Evolutionary conservation across 2,888 invertebrate genomes (phyloP).

Genomic region (Pristionchus maxplancki): DNA sequence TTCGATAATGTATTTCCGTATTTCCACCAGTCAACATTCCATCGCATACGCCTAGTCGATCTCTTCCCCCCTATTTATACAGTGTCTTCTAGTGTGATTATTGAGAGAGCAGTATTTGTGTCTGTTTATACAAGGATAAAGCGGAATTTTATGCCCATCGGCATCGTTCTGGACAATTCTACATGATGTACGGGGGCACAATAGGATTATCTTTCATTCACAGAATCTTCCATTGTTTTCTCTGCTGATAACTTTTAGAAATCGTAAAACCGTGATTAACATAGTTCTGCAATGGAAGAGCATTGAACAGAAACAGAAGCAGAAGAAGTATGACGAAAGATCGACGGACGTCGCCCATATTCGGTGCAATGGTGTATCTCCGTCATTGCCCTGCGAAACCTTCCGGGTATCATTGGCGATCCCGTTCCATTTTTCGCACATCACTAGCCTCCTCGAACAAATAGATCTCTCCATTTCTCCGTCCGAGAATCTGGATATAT

Average conservation of each 20-base stretch:
- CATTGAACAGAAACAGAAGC: too few species aligned
- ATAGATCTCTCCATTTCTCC: not conserved
- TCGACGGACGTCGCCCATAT: too few species aligned
- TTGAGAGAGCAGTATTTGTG: constrained; percentile 7
- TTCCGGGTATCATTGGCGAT: constrained; percentile 24
- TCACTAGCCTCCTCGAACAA: not conserved
- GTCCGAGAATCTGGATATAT: constrained; percentile 23
- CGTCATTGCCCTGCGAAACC: not conserved
- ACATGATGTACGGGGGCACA: not conserved
- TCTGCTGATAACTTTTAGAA: too few species aligned
- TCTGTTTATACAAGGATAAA: constrained; percentile 36
- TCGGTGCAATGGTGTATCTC: not conserved
- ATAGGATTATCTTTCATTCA: too few species aligned
- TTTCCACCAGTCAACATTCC: constrained; percentile 14
- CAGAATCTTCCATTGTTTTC: too few species aligned
- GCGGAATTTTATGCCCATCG: not conserved
- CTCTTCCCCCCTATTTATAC: constrained; percentile 2
- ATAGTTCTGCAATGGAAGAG: too few species aligned
- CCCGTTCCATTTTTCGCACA: constrained; percentile 34
- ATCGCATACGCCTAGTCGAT: not conserved
- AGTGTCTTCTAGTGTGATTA: constrained; percentile 39
- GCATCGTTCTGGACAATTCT: not conserved
- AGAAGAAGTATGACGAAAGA: too few species aligned
- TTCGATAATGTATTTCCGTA: not conserved
- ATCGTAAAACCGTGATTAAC: too few species aligned